Conservation (phyloP, 2,888 invertebrate species). For the Salpingus planirostris region DNA sequence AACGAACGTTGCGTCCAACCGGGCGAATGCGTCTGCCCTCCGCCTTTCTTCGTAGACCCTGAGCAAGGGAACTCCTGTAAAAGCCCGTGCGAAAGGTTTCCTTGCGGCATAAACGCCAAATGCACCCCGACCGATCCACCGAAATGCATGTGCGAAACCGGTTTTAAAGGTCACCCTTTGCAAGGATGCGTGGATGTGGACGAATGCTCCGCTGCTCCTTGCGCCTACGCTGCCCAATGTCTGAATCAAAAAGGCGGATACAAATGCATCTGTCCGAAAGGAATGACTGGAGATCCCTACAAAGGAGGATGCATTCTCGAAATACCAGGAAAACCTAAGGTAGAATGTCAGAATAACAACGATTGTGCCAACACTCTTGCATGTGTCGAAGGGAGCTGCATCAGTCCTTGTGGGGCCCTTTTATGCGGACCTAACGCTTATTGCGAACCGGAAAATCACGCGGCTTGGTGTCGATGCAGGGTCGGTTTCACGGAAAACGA, state of each 20-base stretch:
- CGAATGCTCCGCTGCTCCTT: constrained; percentile 76
- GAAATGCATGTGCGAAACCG: constrained; percentile 77
- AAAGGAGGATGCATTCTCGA: constrained; percentile 65
- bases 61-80: constrained; percentile 79
- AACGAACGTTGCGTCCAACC: constrained; percentile 90
- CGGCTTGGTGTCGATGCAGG: constrained; percentile 80
- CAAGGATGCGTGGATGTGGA: constrained; percentile 78
- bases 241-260: constrained; percentile 79
- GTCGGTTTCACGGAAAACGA: constrained; percentile 72
- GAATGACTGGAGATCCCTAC: constrained; percentile 78
- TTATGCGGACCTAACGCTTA: constrained; percentile 77
- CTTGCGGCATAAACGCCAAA: constrained; percentile 83
- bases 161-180: constrained; percentile 79
- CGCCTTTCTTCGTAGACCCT: constrained; percentile 80
- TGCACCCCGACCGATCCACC: constrained; percentile 86
- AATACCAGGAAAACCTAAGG: constrained; percentile 47
- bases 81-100: constrained; percentile 84
- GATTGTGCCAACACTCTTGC: constrained; percentile 75
- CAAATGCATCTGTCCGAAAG: constrained; percentile 76
- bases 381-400: constrained; percentile 69
- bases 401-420: constrained; percentile 70
- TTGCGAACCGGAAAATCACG: constrained; percentile 82
- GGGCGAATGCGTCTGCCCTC: constrained; percentile 84
- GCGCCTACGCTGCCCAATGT: constrained; percentile 82
- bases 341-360: constrained; percentile 60